These are phyloP conservation scores for Lasioglossum oenotherae DNA, from an alignment of 2,888 invertebrate species.

Conservation along the genomic window DNA sequence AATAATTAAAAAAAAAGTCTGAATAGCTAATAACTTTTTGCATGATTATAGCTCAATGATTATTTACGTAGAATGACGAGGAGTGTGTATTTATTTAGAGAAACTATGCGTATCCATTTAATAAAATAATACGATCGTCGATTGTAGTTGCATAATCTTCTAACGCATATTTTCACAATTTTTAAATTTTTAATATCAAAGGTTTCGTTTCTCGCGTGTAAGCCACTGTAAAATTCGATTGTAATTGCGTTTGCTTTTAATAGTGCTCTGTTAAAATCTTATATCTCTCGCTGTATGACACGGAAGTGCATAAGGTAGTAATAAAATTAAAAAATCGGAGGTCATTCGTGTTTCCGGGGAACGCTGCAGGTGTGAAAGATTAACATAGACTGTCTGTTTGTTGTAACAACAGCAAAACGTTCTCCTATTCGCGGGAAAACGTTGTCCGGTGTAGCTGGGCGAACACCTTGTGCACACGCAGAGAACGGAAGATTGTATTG, in stretches of 20 bases:
- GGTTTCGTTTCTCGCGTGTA: not conserved
- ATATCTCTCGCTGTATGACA: too few relatives aligned
- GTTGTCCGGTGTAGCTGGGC: not conserved
- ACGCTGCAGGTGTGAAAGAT: not conserved
- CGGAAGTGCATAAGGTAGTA: not conserved
- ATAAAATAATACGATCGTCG: not conserved
- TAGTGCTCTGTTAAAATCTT: not conserved
- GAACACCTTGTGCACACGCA: not conserved
- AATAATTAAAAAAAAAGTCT: too few relatives aligned
- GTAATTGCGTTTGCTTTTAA: not conserved
- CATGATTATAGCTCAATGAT: not conserved
- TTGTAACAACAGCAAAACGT: constrained; percentile 4
- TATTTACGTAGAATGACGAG: not conserved
- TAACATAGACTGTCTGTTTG: not conserved
- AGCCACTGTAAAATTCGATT: not conserved
- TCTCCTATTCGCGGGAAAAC: not conserved
- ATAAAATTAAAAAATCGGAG: not conserved
- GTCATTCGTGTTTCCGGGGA: not conserved
- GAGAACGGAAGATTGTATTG: constrained; percentile 9
- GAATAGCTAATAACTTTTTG: not conserved
- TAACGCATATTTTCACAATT: not conserved
- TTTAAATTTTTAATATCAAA: not conserved
- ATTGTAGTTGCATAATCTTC: not conserved
- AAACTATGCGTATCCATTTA: not conserved
- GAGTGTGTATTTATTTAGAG: not conserved